phyloP scores from a whole-genome alignment of 2,797 vertebrate species.

The Helicolenus hilgendorfi region DNA sequence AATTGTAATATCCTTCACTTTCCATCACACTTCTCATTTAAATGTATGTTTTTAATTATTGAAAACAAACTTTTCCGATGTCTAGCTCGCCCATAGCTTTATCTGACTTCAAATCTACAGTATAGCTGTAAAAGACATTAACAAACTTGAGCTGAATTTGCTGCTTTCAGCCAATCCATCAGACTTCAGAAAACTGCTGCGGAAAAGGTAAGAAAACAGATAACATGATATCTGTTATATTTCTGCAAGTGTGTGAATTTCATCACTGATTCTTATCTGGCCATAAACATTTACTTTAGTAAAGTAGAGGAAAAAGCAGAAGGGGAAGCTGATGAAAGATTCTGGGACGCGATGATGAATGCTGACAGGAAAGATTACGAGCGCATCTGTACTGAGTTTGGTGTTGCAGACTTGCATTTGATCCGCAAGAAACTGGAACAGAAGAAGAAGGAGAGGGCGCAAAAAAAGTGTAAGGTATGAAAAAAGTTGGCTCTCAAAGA shows the following conservation, averaged over 20 bases:
- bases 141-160: not conserved
- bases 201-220: constrained; percentile 87
- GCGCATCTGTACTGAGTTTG: constrained; percentile 91
- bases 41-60: not conserved
- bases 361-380: constrained; percentile 93
- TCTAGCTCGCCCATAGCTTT: not conserved
- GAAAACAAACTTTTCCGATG: not conserved
- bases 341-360: constrained; percentile 91
- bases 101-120: not conserved
- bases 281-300: constrained; percentile 38
- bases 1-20: not conserved
- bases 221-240: not conserved
- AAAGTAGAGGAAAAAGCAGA: constrained; percentile 55
- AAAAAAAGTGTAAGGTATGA: constrained; percentile 86
- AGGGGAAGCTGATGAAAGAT: constrained; percentile 73
- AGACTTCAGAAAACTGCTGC: constrained; percentile 91
- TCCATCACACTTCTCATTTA: not conserved
- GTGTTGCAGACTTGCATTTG: constrained; percentile 89
- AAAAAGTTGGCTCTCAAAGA: not conserved
- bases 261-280: not conserved
- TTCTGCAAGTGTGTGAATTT: not conserved
- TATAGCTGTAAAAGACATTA: not conserved
- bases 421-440: constrained; percentile 90
- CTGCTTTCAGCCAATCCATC: constrained; percentile 78
- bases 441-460: constrained; percentile 84